These are phyloP conservation scores for Sebastes iracundus DNA, from an alignment of 2,797 vertebrate genomes.

Conservation along the genomic window DNA sequence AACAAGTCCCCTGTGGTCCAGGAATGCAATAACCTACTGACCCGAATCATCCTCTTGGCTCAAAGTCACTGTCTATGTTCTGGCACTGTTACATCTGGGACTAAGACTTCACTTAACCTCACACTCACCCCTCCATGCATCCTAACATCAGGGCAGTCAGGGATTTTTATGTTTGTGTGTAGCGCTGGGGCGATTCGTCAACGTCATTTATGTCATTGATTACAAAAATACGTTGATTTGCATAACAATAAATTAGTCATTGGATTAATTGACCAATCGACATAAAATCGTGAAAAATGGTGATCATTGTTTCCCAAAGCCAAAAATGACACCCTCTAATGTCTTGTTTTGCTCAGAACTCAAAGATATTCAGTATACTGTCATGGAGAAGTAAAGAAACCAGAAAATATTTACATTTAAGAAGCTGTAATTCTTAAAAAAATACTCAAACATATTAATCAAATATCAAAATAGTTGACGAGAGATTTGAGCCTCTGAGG, in stretches of 20 bases:
- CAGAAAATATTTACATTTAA: no score
- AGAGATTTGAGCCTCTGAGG: neutral
- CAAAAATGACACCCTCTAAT: no score
- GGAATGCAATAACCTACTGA: slow-evolving; percentile 84
- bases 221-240: neutral
- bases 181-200: neutral
- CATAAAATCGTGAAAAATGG: no score
- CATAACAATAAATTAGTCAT: no score
- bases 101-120: slow-evolving; percentile 46
- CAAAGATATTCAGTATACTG: no score
- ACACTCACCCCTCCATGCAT: slow-evolving; percentile 13
- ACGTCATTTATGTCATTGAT: neutral
- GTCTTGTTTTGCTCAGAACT: no score
- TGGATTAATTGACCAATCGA: no score
- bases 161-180: neutral
- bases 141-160: slow-evolving; percentile 1
- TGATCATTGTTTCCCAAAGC: no score
- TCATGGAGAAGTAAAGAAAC: no score
- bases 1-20: slow-evolving; percentile 75
- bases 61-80: slow-evolving; percentile 57
- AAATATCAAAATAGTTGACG: no score
- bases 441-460: no score
- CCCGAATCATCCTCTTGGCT: slow-evolving; percentile 81
- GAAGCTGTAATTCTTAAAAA: no score
- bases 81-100: slow-evolving; percentile 60